These are phyloP conservation scores for Nemapogon koenigi DNA, from an alignment of 2,888 invertebrate species.

Conservation along the genomic window DNA sequence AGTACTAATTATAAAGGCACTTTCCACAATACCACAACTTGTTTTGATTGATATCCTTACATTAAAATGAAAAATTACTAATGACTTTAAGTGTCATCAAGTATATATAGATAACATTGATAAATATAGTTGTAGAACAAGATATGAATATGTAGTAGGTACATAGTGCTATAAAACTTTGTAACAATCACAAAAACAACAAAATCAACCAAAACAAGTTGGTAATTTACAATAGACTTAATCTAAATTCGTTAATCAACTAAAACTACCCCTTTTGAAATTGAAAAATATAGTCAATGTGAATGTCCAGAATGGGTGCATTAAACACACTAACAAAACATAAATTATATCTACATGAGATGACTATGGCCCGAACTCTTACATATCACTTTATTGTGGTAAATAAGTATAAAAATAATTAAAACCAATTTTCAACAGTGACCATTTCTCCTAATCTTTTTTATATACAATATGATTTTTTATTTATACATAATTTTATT, in stretches of 20 bases:
- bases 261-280: slow-evolving; percentile 3
- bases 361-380: not conserved
- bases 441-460: slow-evolving; percentile 5
- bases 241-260: slow-evolving; percentile 3
- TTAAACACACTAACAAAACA: not conserved
- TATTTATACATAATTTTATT: slow-evolving; percentile 39
- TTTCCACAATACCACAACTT: slow-evolving; percentile 44
- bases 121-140: too few relatives aligned
- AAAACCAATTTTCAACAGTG: not conserved
- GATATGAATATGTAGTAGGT: too few relatives aligned
- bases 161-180: too few relatives aligned
- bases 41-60: slow-evolving; percentile 4
- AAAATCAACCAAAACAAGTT: slow-evolving; percentile 6
- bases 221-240: slow-evolving; percentile 4
- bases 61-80: too few relatives aligned
- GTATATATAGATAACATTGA: too few relatives aligned
- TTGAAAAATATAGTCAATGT: slow-evolving; percentile 1
- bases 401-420: not conserved
- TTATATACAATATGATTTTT: slow-evolving; percentile 42
- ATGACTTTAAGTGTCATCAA: too few relatives aligned
- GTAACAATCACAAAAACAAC: too few relatives aligned
- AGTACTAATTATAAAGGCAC: slow-evolving; percentile 61
- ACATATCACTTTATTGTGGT: not conserved
- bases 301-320: not conserved
- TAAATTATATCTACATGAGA: not conserved